A percentile compares a stretch with the other conserved stretches of the same genome.
These are phyloP conservation scores for Venustaconcha ellipsiformis DNA, from an alignment of 1,140 invertebrate genomes.

Conservation along the genomic window DNA sequence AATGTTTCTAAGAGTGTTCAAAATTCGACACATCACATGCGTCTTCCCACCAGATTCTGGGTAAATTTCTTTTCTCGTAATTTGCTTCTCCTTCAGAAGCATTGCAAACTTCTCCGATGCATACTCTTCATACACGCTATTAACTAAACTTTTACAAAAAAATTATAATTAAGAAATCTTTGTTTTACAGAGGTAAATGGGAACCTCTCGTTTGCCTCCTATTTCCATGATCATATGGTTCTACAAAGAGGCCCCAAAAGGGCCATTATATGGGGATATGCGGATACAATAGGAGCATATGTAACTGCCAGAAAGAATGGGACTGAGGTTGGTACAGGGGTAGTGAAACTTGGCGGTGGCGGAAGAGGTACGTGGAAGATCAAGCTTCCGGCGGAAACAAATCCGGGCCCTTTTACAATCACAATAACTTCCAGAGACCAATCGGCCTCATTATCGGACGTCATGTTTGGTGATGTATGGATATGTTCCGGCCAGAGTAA, in stretches of 20 bases:
- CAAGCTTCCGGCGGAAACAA: constrained; percentile 4
- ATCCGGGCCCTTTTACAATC: constrained; percentile 25
- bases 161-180: too few species aligned
- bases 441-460: constrained; percentile 36
- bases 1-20: too few species aligned
- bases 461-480: constrained; percentile 64
- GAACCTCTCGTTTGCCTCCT: background rate
- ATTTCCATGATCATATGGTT: background rate
- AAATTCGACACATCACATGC: too few species aligned
- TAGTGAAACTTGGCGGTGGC: background rate
- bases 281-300: background rate
- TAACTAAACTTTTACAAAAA: too few species aligned
- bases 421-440: constrained; percentile 19
- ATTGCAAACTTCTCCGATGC: too few species aligned
- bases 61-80: too few species aligned
- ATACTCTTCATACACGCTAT: too few species aligned
- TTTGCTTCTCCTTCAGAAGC: too few species aligned
- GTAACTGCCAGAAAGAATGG: background rate
- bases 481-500: constrained; percentile 63
- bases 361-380: constrained; percentile 16
- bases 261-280: background rate
- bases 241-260: background rate
- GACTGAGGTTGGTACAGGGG: too few species aligned
- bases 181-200: too few species aligned
- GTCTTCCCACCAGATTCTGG: too few species aligned